Evolutionary conservation across 2,797 vertebrate genomes (phyloP), one percentile per base, ranked within the genome.

Genomic region (Malurus splendens): DNA sequence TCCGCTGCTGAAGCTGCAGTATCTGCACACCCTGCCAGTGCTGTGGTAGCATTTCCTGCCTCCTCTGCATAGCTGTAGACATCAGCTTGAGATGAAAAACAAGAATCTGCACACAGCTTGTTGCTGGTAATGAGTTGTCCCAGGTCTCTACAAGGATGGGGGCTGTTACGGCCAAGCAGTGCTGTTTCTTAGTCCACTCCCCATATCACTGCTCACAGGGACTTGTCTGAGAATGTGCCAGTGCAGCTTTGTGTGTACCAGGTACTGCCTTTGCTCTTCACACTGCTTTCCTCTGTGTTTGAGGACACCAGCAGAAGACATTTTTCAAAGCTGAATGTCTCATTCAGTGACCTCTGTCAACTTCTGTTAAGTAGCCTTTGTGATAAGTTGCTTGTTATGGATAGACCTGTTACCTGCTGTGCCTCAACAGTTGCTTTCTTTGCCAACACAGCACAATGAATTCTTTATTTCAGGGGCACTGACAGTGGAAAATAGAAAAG

Each of bases 111-210:
- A 30, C 47, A 4, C 41, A 52, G 52, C 55, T 82, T 42, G 14
- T 20, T 56, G 65, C 45, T 82, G 50, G n/a, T 3, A 1, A 1
- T 59, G 16, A 62, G 48, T 41, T 12, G 2, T 54, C 59, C n/a
- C 16, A 25, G 61, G 22, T 32, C 50, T 73, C 36, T 11, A 10
- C 6, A 0, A 1, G 1, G 8, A 10, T 8, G 14, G 7, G 22
- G 19, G 25, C 36, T 51, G 41, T 48, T 42, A 5, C 0, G 0
- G 44, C 70, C n/a, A 25, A 44, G 55, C 0, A 0, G 38, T 14
- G 14, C 25, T 7, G 3, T 42, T 77, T 50, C 8, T 3, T 12
- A 39, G 27, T 45, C 54, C 22, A 0, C 54, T 71, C 18, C 23
- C 30, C 9, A 1, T 20, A 25, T 42, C 39, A 18, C 33, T 33